Evolutionary conservation across 2,888 invertebrate genomes (phyloP).

Genomic region (Altica lythri): DNA sequence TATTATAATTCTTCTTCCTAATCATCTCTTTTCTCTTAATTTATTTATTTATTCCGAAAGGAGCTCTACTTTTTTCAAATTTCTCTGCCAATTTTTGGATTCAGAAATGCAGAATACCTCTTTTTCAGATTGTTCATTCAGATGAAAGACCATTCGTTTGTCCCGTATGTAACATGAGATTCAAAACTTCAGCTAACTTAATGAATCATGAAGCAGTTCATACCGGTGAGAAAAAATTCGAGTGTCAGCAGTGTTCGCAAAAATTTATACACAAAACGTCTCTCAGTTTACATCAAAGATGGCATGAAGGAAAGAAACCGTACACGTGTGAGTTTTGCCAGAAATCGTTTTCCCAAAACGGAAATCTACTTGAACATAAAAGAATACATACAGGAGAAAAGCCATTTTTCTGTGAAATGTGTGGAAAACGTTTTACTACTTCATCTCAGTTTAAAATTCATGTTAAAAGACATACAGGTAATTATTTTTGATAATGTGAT

Average conservation of each 20-base stretch:
- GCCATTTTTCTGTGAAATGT: conserved; percentile 72
- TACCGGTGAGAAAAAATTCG: conserved; percentile 63
- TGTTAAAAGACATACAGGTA: conserved; percentile 64
- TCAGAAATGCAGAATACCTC: neutral
- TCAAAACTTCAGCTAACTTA: conserved; percentile 75
- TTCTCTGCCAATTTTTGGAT: neutral
- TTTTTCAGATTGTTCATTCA: conserved; percentile 64
- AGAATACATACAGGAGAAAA: conserved; percentile 79
- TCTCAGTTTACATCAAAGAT: conserved; percentile 72
- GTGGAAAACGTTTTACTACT: conserved; percentile 73
- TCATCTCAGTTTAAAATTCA: conserved; percentile 74
- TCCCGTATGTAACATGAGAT: conserved; percentile 64
- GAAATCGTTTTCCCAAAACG: conserved; percentile 77
- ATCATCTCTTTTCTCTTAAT: no score
- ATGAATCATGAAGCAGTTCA: conserved; percentile 75
- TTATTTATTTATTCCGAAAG: no score
- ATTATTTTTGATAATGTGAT: no score
- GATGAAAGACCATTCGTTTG: conserved; percentile 69
- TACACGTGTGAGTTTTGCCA: conserved; percentile 70
- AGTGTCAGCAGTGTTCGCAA: conserved; percentile 72
- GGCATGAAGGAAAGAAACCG: conserved; percentile 73
- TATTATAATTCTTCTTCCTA: no score
- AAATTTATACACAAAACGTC: conserved; percentile 79
- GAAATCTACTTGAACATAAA: conserved; percentile 76
- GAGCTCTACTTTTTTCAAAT: neutral